Conservation (phyloP, 2,888 invertebrate species). For the Xanthostigma xanthostigma region DNA sequence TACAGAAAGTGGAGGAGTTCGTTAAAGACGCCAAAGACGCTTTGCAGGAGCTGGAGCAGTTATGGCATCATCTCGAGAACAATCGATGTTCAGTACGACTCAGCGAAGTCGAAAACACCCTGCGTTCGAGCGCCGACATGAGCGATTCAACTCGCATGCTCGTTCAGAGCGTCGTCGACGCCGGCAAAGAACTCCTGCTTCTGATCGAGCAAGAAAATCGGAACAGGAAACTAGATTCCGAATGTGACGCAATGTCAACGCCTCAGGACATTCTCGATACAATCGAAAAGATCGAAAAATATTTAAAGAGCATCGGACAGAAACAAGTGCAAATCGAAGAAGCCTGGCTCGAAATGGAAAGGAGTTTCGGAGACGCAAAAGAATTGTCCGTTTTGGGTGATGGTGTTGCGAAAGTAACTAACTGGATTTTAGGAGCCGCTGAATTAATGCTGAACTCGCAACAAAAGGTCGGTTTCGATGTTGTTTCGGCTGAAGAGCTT, state of each 20-base stretch:
- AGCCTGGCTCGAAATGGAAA: slow-evolving; percentile 43
- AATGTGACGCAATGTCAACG: slow-evolving; percentile 26
- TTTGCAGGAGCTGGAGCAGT: slow-evolving; percentile 42
- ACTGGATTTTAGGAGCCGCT: slow-evolving; percentile 62
- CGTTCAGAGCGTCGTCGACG: slow-evolving; percentile 31
- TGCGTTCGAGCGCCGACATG: slow-evolving; percentile 36
- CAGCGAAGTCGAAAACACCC: slow-evolving; percentile 38
- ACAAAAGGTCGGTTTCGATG: slow-evolving; percentile 56
- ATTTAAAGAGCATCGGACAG: slow-evolving; percentile 38
- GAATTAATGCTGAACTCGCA: slow-evolving; percentile 57
- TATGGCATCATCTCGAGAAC: slow-evolving; percentile 39
- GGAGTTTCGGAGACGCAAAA: slow-evolving; percentile 40
- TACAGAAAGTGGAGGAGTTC: slow-evolving; percentile 53
- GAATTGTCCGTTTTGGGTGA: slow-evolving; percentile 43
- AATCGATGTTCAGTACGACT: slow-evolving; percentile 33
- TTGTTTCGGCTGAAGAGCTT: slow-evolving; percentile 54
- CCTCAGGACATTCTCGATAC: slow-evolving; percentile 48
- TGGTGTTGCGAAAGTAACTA: slow-evolving; percentile 53
- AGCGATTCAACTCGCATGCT: slow-evolving; percentile 33
- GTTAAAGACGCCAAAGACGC: slow-evolving; percentile 41
- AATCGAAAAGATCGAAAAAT: slow-evolving; percentile 37
- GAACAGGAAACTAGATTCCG: slow-evolving; percentile 26
- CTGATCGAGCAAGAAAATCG: slow-evolving; percentile 28
- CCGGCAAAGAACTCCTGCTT: slow-evolving; percentile 31
- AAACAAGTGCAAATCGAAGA: slow-evolving; percentile 43